phyloP scores from a whole-genome alignment of 2,888 invertebrate species.

The Apoderus coryli region DNA sequence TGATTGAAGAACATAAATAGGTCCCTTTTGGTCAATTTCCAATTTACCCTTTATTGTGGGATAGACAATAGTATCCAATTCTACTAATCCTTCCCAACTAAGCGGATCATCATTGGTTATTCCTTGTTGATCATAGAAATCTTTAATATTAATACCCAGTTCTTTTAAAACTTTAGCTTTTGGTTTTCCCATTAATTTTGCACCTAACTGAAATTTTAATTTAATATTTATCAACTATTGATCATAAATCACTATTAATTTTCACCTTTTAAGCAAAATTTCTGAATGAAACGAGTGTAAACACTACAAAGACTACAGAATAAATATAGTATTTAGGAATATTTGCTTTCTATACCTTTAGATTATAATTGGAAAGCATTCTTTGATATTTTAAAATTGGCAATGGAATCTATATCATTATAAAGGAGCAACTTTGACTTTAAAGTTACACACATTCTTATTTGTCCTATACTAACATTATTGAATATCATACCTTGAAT shows the following conservation, averaged over 20 bases:
- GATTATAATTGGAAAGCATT: no score
- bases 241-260: no score
- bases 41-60: slow-evolving; percentile 41
- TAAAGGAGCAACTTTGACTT: no score
- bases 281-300: background rate
- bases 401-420: no score
- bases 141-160: slow-evolving; percentile 27
- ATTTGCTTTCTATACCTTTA: no score
- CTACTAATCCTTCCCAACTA: slow-evolving; percentile 39
- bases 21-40: slow-evolving; percentile 40
- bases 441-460: no score
- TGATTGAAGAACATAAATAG: slow-evolving; percentile 40
- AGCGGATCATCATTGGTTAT: slow-evolving; percentile 17
- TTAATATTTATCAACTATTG: no score
- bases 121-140: slow-evolving; percentile 24
- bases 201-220: slow-evolving; percentile 29
- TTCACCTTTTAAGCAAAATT: background rate
- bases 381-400: no score
- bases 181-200: slow-evolving; percentile 28
- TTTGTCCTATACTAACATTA: no score
- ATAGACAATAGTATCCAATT: slow-evolving; percentile 41
- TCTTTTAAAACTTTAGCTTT: slow-evolving; percentile 30
- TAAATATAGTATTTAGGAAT: no score
- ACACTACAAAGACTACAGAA: no score
- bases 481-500: no score